A percentile compares a stretch with the other conserved stretches of the same genome.
Evolutionary conservation across 2,888 invertebrate species (phyloP).

Genomic region (Ormia ochracea): DNA sequence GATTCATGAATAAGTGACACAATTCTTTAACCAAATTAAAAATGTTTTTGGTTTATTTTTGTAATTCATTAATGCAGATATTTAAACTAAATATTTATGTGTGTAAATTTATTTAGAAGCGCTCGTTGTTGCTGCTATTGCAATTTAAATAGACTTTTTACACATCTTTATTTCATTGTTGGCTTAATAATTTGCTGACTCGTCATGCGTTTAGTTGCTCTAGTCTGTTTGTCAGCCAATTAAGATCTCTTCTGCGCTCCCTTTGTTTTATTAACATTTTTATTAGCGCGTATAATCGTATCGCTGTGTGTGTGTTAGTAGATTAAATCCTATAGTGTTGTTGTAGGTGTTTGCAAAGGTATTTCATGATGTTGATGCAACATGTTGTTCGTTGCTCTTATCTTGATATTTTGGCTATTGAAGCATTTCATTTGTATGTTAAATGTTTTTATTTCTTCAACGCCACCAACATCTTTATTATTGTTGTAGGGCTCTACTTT

Average conservation of each 20-base stretch:
- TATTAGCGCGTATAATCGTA: neutral
- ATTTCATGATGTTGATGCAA: conserved; percentile 53
- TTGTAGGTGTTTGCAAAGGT: conserved; percentile 7
- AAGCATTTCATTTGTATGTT: conserved; percentile 43
- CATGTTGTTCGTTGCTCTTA: conserved; percentile 47
- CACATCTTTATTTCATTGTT: conserved; percentile 1
- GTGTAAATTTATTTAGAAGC: neutral
- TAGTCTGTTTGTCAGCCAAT: conserved; percentile 35
- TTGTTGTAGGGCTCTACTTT: neutral
- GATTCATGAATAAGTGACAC: conserved; percentile 34
- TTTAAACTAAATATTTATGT: conserved; percentile 3
- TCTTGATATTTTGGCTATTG: conserved; percentile 54
- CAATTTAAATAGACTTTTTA: conserved; percentile 8
- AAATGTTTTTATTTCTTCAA: conserved; percentile 7
- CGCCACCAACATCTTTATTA: neutral
- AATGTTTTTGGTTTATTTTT: neutral
- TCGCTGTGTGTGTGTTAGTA: no score
- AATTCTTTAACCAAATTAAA: conserved; percentile 20
- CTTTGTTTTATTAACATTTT: conserved; percentile 38
- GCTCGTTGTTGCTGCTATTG: neutral
- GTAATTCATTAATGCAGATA: conserved; percentile 27
- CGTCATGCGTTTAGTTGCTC: conserved; percentile 48
- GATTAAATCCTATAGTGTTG: no score
- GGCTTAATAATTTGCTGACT: conserved; percentile 42
- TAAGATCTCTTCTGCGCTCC: conserved; percentile 26